Conservation (phyloP, 64 coral and sea anemone species). For the Platygyra sinensis region DNA sequence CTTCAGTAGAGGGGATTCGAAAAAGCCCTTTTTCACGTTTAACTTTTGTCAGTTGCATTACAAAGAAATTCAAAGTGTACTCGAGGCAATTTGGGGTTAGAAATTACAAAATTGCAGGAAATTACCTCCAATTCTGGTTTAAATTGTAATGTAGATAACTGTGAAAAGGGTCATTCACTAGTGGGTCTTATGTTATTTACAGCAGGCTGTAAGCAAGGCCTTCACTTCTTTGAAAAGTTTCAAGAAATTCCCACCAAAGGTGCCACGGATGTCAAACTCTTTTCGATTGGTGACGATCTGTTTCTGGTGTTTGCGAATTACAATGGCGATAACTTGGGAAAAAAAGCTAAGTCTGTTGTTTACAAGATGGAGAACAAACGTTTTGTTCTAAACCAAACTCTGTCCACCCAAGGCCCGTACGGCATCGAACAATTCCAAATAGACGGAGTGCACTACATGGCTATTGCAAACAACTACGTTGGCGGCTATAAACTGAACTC, state of each 20-base stretch:
- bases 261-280: not conserved
- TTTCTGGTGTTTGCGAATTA: slow-evolving; percentile 12
- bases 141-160: not conserved
- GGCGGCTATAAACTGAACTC: not conserved
- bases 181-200: not conserved
- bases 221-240: slow-evolving; percentile 35
- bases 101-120: too few species aligned
- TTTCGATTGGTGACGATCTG: not conserved
- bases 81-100: too few species aligned
- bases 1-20: too few species aligned
- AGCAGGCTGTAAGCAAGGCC: not conserved
- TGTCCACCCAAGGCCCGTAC: not conserved
- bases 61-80: too few species aligned
- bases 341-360: slow-evolving; percentile 1
- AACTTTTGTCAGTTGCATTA: too few species aligned
- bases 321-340: not conserved
- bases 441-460: not conserved
- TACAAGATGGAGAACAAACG: not conserved
- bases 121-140: too few species aligned
- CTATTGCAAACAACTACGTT: not conserved
- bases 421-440: not conserved
- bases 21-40: too few species aligned
- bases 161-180: not conserved
- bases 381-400: not conserved
- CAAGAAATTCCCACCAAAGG: slow-evolving; percentile 20